These are phyloP conservation scores for Nebria ingens DNA, from an alignment of 1,140 invertebrate species.

Conservation along the genomic window DNA sequence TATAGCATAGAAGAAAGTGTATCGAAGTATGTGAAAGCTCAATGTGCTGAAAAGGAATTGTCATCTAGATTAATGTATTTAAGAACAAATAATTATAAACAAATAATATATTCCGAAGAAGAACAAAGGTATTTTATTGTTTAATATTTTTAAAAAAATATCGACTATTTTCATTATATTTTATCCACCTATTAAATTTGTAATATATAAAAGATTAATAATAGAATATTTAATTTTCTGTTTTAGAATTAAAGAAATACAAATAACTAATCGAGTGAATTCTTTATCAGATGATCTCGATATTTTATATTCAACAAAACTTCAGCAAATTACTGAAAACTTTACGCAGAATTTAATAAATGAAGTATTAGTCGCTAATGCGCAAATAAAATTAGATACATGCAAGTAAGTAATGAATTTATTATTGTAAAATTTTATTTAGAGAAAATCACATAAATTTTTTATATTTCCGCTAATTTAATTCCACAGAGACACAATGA, in stretches of 20 bases:
- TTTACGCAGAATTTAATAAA: no score
- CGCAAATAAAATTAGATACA: not conserved
- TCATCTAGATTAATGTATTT: not conserved
- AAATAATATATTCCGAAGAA: not conserved
- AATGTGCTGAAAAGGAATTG: conserved; percentile 2
- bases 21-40: not conserved
- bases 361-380: not conserved
- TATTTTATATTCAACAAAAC: no score
- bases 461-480: no score
- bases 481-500: no score
- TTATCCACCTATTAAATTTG: not conserved
- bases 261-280: not conserved
- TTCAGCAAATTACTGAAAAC: no score
- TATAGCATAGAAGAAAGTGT: not conserved
- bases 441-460: no score
- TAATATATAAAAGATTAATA: not conserved
- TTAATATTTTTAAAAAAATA: no score
- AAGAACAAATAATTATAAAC: conserved; percentile 2
- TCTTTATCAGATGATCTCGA: not conserved
- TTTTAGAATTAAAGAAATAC: not conserved
- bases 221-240: not conserved
- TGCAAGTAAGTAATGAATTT: not conserved
- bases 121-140: not conserved
- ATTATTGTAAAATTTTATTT: no score
- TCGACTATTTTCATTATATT: not conserved